Evolutionary conservation across 2,113 vertebrate genomes (phyloP).

Genomic region (Platichthys flesus): DNA sequence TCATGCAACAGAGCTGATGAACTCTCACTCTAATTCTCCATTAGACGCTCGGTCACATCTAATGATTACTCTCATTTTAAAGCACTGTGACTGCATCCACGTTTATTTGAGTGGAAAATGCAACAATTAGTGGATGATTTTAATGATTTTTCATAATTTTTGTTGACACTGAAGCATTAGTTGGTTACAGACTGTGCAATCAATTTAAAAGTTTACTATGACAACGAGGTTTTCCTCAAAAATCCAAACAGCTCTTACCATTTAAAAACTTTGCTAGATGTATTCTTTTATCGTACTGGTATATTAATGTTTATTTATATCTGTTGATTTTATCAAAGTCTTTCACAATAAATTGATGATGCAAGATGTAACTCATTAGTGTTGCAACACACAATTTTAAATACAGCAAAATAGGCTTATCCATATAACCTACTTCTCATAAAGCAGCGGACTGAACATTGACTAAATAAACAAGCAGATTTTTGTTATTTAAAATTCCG

Average conservation of each 20-base stretch:
- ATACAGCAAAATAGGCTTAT: background rate
- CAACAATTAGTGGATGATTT: background rate
- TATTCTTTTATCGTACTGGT: too few relatives aligned
- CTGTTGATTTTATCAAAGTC: too few relatives aligned
- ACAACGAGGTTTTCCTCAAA: background rate
- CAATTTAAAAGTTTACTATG: background rate
- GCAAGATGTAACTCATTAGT: background rate
- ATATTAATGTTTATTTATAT: too few relatives aligned
- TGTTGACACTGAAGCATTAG: background rate
- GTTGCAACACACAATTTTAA: background rate
- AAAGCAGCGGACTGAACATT: too few relatives aligned
- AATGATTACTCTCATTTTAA: background rate
- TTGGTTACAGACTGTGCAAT: background rate
- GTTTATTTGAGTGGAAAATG: slow-evolving; percentile 3
- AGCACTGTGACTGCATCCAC: background rate
- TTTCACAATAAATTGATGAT: too few relatives aligned
- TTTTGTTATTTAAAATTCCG: background rate
- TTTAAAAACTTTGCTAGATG: too few relatives aligned
- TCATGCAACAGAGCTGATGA: slow-evolving; percentile 12
- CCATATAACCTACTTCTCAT: too few relatives aligned
- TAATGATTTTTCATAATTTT: background rate
- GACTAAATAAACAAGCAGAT: background rate
- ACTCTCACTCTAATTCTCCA: slow-evolving; percentile 3
- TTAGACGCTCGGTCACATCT: background rate
- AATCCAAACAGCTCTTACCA: background rate